Conservation (phyloP, 1,140 invertebrate species). For the Brachionus manjavacas region DNA sequence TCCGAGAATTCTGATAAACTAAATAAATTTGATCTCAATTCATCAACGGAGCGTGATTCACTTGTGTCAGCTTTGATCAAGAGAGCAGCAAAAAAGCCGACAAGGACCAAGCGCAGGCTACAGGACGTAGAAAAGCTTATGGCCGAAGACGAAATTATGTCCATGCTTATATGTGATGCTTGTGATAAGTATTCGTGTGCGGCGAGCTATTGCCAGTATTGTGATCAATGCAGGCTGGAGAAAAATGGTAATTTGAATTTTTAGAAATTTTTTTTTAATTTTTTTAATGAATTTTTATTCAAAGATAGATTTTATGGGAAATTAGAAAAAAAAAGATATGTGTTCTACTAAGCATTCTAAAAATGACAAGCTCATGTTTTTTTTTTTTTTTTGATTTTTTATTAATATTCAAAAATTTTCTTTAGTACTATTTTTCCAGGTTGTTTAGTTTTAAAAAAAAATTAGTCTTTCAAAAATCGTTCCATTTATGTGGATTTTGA, state of each 20-base stretch:
- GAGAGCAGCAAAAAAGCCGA: background rate
- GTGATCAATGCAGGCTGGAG: background rate
- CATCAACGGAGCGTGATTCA: background rate
- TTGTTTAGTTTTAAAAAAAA: background rate
- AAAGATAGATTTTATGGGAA: background rate
- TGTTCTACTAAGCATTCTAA: slow-evolving; percentile 9
- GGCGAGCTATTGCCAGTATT: slow-evolving; percentile 11
- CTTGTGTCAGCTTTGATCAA: background rate
- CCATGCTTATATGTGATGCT: slow-evolving; percentile 2
- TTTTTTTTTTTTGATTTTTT: background rate
- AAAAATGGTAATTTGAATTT: background rate
- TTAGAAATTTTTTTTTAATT: background rate
- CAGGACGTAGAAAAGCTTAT: slow-evolving; percentile 36
- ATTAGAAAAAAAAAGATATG: slow-evolving; percentile 16
- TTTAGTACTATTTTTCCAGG: background rate
- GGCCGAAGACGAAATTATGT: slow-evolving; percentile 38
- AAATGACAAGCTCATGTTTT: background rate
- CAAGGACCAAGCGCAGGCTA: background rate
- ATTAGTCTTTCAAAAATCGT: background rate
- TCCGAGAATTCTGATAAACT: background rate
- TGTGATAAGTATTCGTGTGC: slow-evolving; percentile 30
- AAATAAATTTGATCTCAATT: background rate
- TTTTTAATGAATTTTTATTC: background rate
- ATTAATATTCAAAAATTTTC: background rate
- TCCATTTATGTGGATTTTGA: background rate